These are phyloP conservation scores for Paralvinella palmiformis DNA, from an alignment of 1,140 invertebrate species.

Conservation along the genomic window DNA sequence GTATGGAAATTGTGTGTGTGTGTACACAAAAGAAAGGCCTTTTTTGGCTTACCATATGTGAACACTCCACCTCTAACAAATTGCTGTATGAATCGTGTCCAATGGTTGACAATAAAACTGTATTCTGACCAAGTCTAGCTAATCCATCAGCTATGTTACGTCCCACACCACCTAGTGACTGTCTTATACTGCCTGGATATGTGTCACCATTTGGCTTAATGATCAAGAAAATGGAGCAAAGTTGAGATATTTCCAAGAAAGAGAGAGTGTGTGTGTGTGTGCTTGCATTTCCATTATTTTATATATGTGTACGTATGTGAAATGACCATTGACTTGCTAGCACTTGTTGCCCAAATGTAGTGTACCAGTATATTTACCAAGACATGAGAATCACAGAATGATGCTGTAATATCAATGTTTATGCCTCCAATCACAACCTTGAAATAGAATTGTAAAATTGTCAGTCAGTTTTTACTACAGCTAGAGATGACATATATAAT, in stretches of 20 bases:
- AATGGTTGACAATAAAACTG: conserved; percentile 66
- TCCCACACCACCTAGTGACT: conserved; percentile 72
- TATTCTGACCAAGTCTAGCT: conserved; percentile 59
- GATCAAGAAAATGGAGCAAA: no score
- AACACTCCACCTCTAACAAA: conserved; percentile 47
- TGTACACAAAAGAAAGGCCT: not conserved
- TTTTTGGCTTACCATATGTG: conserved; percentile 50
- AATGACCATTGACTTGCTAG: no score
- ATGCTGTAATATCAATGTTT: conserved; percentile 21
- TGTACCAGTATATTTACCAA: no score
- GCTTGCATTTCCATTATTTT: no score
- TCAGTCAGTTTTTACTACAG: not conserved
- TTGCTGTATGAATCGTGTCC: conserved; percentile 62
- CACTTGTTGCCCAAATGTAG: no score
- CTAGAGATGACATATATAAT: no score
- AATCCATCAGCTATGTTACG: conserved; percentile 85
- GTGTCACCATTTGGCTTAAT: conserved; percentile 40
- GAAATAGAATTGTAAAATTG: not conserved
- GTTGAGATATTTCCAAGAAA: no score
- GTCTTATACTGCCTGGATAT: conserved; percentile 36
- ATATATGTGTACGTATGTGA: no score
- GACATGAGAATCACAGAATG: not conserved
- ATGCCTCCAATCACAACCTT: conserved; percentile 20
- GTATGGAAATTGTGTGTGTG: not conserved
- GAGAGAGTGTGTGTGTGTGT: no score